Base-by-base conservation (phyloP, 2,888 invertebrate genomes). In the Nomada flava region DNA sequence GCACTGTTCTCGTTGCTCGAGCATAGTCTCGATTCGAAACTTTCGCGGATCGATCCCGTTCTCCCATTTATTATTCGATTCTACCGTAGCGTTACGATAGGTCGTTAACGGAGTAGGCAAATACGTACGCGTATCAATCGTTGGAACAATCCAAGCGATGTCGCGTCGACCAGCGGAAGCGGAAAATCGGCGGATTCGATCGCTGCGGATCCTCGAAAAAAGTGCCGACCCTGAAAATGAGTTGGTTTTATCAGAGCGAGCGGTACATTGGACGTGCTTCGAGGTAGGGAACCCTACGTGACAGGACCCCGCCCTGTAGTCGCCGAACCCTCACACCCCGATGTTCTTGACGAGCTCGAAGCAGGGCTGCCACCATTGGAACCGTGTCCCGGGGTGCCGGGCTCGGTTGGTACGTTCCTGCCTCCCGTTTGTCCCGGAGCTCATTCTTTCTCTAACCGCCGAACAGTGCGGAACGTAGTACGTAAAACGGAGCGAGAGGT, bases 371-470 rank as follows among this genome's bases (percentile, higher is more conserved):
- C 88, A 88, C 87, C 88, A 86, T 75, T 64, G 79, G 76, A 65
- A 65, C 42, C 67, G 47, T 70, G 68, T 79, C 84, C 85, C 84
- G 80, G 90, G 88, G 88, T 82, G 75, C 86, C 82, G 82, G 71
- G 82, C 82, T 79, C 82, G 68, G 76, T 79, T 81, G 75, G 63
- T 84, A 86, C 85, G 84, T 69, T 79, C 86, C 88, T 87, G 84
- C 73, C 64, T 57, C 70, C 83, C 84, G 73, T 70, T 75, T 87
- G 76, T 86, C 90, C 87, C 88, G 85, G 87, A 85, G 83, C 89
- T 91, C 92, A 91, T 91, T 92, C 91, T 91, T 91, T 88, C 89
- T 83, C 86, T 81, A 89, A 85, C 89, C 89, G 91, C 84, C 89
- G 90, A 85, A 85, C 83, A 76, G 92, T 82, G 88, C 84, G 71